These are phyloP conservation scores for Yponomeuta malinellus DNA, from an alignment of 2,888 invertebrate species.

Conservation along the genomic window DNA sequence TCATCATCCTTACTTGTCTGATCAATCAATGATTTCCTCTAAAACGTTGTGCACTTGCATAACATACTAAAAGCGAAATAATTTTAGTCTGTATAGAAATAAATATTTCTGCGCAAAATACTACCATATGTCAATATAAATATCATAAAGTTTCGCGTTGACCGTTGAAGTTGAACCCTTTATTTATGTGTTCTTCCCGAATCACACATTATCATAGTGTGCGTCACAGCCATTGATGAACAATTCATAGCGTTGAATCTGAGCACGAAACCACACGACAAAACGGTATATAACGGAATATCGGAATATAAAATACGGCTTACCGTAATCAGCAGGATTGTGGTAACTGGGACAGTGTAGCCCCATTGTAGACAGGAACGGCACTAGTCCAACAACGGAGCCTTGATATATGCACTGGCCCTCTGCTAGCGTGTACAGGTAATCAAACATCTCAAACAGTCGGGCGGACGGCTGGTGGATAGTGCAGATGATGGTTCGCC, in stretches of 20 bases:
- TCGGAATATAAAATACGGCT: constrained; percentile 29
- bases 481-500: constrained; percentile 95
- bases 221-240: no score
- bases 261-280: neutral
- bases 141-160: no score
- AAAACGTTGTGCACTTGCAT: neutral
- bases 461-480: constrained; percentile 98
- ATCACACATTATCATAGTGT: no score
- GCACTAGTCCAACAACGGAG: constrained; percentile 86
- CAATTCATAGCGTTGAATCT: no score
- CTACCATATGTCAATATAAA: no score
- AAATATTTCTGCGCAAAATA: no score
- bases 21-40: neutral
- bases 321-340: constrained; percentile 97
- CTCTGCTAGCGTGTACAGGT: constrained; percentile 92
- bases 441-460: constrained; percentile 96
- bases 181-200: no score
- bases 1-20: neutral
- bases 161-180: no score
- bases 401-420: constrained; percentile 97
- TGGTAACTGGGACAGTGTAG: constrained; percentile 95
- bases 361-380: constrained; percentile 89
- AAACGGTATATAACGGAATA: no score
- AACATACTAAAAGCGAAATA: no score
- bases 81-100: no score